These are phyloP conservation scores for Oreamnos americanus DNA, from an alignment of 2,113 vertebrate genomes.

Conservation along the genomic window DNA sequence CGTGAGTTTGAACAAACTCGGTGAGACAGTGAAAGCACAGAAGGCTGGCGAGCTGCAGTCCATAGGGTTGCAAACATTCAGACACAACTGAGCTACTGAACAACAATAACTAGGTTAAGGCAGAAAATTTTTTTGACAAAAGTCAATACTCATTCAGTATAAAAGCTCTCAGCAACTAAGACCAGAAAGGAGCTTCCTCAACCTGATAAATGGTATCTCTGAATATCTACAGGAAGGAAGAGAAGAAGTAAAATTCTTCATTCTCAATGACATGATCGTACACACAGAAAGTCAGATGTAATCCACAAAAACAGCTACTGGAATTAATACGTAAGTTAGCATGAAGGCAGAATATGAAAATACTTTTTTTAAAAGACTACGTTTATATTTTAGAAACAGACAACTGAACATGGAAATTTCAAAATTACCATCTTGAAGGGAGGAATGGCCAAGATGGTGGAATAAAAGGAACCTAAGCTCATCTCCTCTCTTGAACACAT, in stretches of 20 bases:
- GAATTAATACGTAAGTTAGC: background rate
- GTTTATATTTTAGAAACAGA: background rate
- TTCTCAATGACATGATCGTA: background rate
- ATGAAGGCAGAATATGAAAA: background rate
- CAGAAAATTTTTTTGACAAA: background rate
- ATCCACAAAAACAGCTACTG: background rate
- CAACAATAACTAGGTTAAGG: background rate
- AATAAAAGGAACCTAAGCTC: background rate
- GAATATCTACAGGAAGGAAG: background rate
- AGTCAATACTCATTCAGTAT: background rate
- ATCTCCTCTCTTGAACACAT: background rate
- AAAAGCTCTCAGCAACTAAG: constrained; percentile 4
- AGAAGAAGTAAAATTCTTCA: background rate
- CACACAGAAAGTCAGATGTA: background rate
- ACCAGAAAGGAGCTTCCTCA: background rate
- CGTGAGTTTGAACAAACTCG: background rate
- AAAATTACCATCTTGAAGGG: background rate
- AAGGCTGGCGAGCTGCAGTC: background rate
- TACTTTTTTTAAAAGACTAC: background rate
- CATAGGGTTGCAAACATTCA: background rate
- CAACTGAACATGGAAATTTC: background rate
- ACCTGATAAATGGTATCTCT: background rate
- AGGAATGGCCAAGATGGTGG: background rate
- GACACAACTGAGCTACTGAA: background rate
- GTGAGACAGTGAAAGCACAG: background rate